Percentiles rank a stretch among this genome's conserved stretches.
Conservation (phyloP, 2,888 invertebrate species). For the Ecliptopera silaceata region DNA sequence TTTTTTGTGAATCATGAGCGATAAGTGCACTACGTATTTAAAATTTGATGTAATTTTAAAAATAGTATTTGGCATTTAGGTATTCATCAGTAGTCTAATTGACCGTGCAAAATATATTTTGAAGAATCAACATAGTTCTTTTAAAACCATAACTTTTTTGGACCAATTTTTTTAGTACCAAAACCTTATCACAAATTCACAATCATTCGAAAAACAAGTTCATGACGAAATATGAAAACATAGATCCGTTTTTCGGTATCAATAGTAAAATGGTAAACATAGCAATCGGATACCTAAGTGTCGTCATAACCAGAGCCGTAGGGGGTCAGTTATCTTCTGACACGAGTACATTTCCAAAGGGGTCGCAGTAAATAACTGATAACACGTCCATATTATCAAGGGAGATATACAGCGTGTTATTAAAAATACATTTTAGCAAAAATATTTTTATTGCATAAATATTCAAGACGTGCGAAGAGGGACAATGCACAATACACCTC, state of each 20-base stretch:
- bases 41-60: no score
- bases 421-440: not conserved
- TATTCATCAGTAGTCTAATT: no score
- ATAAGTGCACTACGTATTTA: no score
- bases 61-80: no score
- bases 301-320: conserved; percentile 62
- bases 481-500: no score
- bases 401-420: conserved; percentile 4
- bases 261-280: conserved; percentile 44
- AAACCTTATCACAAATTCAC: no score
- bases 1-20: no score
- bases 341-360: conserved; percentile 72
- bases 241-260: conserved; percentile 35
- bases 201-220: conserved; percentile 16
- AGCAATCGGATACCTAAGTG: conserved; percentile 53
- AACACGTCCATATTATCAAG: conserved; percentile 49
- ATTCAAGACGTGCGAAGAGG: no score
- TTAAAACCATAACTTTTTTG: no score
- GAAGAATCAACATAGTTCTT: no score
- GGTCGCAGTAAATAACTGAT: conserved; percentile 51
- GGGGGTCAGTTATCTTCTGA: conserved; percentile 75
- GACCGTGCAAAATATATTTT: no score
- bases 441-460: not conserved
- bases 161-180: no score
- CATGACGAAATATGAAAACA: conserved; percentile 46